phyloP scores from a whole-genome alignment of 2,888 invertebrate species.

The Lasioglossum leucozonium region DNA sequence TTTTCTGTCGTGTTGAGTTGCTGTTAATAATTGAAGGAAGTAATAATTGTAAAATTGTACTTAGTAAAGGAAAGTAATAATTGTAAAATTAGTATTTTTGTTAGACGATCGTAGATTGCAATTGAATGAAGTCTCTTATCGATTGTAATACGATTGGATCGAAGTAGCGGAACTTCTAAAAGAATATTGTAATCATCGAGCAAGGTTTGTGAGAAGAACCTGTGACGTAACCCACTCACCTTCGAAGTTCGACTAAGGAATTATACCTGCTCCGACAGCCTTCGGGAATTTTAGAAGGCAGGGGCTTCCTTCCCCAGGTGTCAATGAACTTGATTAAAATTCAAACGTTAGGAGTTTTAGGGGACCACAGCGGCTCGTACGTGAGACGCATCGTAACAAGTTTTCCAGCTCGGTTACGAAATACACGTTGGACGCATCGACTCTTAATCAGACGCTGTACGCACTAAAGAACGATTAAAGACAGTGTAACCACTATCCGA shows the following conservation, averaged over 20 bases:
- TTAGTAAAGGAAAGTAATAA: too few species aligned
- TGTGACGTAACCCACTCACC: neutral
- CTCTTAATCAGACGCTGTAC: neutral
- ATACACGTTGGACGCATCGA: neutral
- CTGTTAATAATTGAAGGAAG: too few species aligned
- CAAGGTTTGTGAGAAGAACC: neutral
- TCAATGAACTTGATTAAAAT: slow-evolving; percentile 62
- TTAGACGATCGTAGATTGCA: too few species aligned
- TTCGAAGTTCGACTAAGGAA: neutral
- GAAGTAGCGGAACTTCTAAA: neutral
- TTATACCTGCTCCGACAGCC: neutral
- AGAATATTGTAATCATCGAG: neutral
- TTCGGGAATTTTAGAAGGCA: neutral
- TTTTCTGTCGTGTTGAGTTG: too few species aligned
- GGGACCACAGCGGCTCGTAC: slow-evolving; percentile 32
- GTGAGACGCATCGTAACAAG: slow-evolving; percentile 51
- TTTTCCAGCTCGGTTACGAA: slow-evolving; percentile 50
- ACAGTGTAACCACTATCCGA: neutral
- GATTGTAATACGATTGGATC: neutral
- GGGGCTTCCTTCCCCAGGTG: slow-evolving; percentile 16
- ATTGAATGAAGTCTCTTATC: neutral
- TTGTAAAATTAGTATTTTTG: neutral
- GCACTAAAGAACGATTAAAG: neutral
- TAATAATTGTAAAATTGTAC: neutral
- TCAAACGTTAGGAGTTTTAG: slow-evolving; percentile 43